Evolutionary conservation across 2,113 vertebrate species (phyloP), one percentile per base, ranked within the genome.

Genomic region (Antennarius striatus): DNA sequence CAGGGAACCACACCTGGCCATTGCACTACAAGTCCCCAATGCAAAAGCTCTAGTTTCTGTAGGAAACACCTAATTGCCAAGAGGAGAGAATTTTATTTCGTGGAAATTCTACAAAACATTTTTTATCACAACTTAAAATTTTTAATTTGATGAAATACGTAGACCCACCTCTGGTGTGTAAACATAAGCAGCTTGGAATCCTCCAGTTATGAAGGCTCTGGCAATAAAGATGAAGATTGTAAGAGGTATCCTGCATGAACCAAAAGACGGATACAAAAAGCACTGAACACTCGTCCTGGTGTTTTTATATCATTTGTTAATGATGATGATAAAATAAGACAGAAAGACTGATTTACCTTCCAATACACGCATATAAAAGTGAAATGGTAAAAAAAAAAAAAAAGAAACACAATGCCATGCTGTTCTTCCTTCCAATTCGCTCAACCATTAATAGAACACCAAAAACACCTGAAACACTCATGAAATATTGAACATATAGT

Each of bases 121-220:
- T 22, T 22, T 22, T 22, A 22, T 22, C 22, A 22, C 22, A 22
- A 22, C 22, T 22, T 22, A 1, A 22, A 22, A 22, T 22, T n/a
- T 51, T 22, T 0, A 55, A 39, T 3, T 43, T 16, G 22, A 46
- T 2, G 50, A 61, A 60, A 12, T 90, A 90, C 15, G 42, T 47
- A 52, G 10, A 30, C 55, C 1, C 50, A 96, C 96, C 93, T 98
- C 96, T 40, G 95, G 94, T 28, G 96, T 97, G 91, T 98, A 98
- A 90, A 98, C 92, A 84, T 93, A 97, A 68, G 92, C 94, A 13
- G 94, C 94, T 86, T 98, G 96, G 82, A 93, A 96, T 79, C 95
- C 95, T 82, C 94, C 95, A 10, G 93, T 93, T 85, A 95, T 96
- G 77, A 96, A 96, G 30, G 95, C 96, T 91, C 96, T 95, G 71